phyloP scores from a whole-genome alignment of 2,113 vertebrate species.

The Diphyllodes magnificus region DNA sequence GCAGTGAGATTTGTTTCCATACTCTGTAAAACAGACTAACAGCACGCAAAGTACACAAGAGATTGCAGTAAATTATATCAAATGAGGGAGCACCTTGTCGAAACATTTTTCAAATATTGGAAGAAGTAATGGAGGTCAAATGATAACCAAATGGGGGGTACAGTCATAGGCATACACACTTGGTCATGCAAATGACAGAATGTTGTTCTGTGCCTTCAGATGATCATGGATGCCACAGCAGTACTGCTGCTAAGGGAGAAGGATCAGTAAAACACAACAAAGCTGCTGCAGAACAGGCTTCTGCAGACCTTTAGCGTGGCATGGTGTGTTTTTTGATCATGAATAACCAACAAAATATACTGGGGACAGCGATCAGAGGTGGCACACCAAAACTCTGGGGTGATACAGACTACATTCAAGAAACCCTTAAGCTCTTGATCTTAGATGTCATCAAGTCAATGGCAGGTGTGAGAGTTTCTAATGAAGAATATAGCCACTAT shows the following conservation, averaged over 20 bases:
- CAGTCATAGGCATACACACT: background rate
- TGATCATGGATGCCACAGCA: background rate
- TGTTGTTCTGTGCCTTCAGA: background rate
- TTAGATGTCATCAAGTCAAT: background rate
- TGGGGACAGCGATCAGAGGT: background rate
- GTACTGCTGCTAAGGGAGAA: background rate
- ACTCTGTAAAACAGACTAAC: background rate
- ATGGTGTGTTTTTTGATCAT: background rate
- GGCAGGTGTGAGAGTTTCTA: background rate
- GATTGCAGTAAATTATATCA: background rate
- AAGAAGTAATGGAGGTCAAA: background rate
- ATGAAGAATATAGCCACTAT: background rate
- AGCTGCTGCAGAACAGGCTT: background rate
- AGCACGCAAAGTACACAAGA: background rate
- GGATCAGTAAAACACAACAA: background rate
- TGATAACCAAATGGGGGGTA: background rate
- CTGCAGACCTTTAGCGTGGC: background rate
- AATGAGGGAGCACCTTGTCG: background rate
- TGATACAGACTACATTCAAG: background rate
- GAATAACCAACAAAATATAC: background rate
- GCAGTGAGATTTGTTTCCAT: background rate
- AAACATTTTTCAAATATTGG: background rate
- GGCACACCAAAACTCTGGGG: fast-evolving
- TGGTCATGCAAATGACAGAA: background rate
- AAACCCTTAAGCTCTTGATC: background rate